phyloP scores from a whole-genome alignment of 2,888 invertebrate species.

The Aleiodes testaceus region DNA sequence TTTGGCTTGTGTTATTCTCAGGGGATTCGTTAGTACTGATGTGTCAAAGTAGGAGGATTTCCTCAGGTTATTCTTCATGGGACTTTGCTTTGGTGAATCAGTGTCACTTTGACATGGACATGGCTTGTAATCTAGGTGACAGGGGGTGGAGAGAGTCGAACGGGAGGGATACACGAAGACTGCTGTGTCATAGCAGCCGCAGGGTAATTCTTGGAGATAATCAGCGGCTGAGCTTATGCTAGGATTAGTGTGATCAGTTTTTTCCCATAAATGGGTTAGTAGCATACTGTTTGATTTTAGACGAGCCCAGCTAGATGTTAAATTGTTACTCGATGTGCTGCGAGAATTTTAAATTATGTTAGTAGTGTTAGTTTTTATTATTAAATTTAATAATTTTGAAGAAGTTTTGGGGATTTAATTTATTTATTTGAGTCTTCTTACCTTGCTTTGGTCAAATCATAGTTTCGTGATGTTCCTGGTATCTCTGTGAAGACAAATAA shows the following conservation, averaged over 20 bases:
- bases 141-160: conserved; percentile 18
- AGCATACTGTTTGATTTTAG: conserved; percentile 68
- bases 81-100: conserved; percentile 30
- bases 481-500: conserved; percentile 50
- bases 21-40: conserved; percentile 57
- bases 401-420: background rate
- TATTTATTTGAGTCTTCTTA: conserved; percentile 44
- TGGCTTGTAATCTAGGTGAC: conserved; percentile 21
- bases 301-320: conserved; percentile 66
- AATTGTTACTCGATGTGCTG: conserved; percentile 63
- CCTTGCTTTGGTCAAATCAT: conserved; percentile 60
- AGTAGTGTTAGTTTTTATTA: no score
- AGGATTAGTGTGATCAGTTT: conserved; percentile 58
- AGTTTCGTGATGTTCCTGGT: conserved; percentile 49
- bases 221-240: conserved; percentile 56
- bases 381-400: background rate
- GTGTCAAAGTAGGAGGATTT: conserved; percentile 49
- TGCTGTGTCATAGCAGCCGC: conserved; percentile 60
- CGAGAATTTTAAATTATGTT: no score
- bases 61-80: conserved; percentile 38
- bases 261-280: conserved; percentile 67
- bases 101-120: conserved; percentile 45
- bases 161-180: conserved; percentile 38
- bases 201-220: conserved; percentile 49
- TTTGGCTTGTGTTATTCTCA: conserved; percentile 58